These are phyloP conservation scores for Hirundichthys speculiger DNA, from an alignment of 2,113 vertebrate genomes.

Conservation along the genomic window DNA sequence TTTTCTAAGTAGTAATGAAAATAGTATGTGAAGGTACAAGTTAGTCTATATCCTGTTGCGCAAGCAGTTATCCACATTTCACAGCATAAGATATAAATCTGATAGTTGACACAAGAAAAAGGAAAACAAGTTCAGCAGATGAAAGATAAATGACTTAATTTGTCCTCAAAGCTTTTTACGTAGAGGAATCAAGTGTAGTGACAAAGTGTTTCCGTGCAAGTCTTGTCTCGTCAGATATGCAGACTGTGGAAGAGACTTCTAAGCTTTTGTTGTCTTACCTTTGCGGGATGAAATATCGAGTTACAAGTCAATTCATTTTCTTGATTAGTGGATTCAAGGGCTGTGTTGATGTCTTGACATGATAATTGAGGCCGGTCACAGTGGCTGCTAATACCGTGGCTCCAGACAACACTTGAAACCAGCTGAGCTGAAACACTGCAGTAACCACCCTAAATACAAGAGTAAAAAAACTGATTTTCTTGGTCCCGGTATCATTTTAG, in stretches of 20 bases:
- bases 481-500: no score
- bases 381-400: conserved; percentile 41
- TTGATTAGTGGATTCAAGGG: conserved; percentile 55
- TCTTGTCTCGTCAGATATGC: conserved; percentile 42
- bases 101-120: no score
- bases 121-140: no score
- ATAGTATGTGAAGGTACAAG: no score
- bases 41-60: no score
- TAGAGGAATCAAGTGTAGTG: neutral
- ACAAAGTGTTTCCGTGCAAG: conserved; percentile 23
- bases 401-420: conserved; percentile 74
- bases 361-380: conserved; percentile 48
- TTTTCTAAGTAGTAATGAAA: no score
- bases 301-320: conserved; percentile 62
- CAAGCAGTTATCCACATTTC: no score
- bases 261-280: conserved; percentile 8
- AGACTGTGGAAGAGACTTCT: conserved; percentile 13
- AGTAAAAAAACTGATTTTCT: neutral
- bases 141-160: no score
- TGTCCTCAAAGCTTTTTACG: no score
- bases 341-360: conserved; percentile 46
- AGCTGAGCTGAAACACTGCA: conserved; percentile 57
- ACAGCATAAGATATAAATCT: no score
- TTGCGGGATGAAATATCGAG: conserved; percentile 38
- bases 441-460: conserved; percentile 3